These are phyloP conservation scores for Turdus rufiventris DNA, from an alignment of 2,113 vertebrate genomes.

Conservation along the genomic window DNA sequence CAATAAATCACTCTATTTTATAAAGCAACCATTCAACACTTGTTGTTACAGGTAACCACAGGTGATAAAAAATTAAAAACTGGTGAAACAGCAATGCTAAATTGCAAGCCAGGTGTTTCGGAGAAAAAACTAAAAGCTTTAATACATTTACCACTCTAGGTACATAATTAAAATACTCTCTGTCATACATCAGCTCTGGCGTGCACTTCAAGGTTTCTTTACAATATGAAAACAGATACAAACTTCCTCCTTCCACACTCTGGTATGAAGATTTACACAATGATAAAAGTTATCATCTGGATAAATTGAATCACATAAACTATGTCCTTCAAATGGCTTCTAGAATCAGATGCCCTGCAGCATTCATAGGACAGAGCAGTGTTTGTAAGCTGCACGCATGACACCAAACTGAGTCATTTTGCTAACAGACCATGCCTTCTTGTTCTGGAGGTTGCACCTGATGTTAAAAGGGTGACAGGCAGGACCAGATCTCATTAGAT, in stretches of 20 bases:
- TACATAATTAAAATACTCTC: neutral
- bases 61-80: neutral
- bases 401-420: neutral
- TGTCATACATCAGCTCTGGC: neutral
- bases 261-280: neutral
- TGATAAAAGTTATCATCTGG: neutral
- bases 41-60: neutral
- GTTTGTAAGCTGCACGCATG: neutral
- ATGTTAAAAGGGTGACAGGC: neutral
- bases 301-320: neutral
- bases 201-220: neutral
- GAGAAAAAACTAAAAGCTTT: neutral
- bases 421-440: neutral
- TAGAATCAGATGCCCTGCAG: neutral
- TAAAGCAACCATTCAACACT: neutral
- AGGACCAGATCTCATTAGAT: neutral
- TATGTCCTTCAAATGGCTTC: neutral
- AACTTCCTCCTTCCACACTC: neutral
- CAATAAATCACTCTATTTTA: neutral
- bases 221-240: neutral
- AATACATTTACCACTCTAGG: neutral
- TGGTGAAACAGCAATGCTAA: neutral
- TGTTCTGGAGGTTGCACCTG: neutral
- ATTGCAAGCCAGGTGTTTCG: neutral
- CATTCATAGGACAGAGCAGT: accelerated